Evolutionary conservation across 2,113 vertebrate genomes (phyloP).

Genomic region (Arizona elegans): DNA sequence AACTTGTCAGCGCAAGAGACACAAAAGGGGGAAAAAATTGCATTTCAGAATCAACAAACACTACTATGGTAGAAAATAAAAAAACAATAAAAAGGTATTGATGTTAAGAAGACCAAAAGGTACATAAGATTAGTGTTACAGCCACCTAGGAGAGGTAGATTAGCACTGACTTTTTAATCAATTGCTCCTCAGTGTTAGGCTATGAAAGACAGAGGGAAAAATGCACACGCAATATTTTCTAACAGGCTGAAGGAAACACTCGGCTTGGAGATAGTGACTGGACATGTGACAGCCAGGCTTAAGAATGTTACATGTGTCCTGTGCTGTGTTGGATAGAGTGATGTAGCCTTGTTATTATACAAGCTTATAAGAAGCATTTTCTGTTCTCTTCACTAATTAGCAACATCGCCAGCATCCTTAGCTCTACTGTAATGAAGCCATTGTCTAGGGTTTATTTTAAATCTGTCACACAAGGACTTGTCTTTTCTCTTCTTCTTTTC

Average conservation of each 20-base stretch:
- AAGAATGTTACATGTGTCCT: neutral
- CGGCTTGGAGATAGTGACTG: accelerated
- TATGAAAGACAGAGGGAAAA: neutral
- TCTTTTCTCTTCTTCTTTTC: neutral
- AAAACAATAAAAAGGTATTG: neutral
- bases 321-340: neutral
- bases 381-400: neutral
- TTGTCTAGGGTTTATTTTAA: neutral
- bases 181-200: neutral
- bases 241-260: neutral
- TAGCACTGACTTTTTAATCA: neutral
- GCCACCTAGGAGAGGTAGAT: neutral
- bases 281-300: neutral
- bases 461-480: neutral
- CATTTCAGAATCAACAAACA: neutral
- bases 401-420: neutral
- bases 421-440: neutral
- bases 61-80: neutral
- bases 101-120: slow-evolving; percentile 19
- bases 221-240: neutral
- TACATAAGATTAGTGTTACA: neutral
- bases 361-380: slow-evolving; percentile 15
- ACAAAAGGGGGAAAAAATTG: neutral
- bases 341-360: neutral
- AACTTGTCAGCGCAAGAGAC: slow-evolving; percentile 10